Percentiles rank a stretch among this genome's conserved stretches.
These are phyloP conservation scores for Heliconius erato DNA, from an alignment of 2,888 invertebrate species.

Conservation along the genomic window DNA sequence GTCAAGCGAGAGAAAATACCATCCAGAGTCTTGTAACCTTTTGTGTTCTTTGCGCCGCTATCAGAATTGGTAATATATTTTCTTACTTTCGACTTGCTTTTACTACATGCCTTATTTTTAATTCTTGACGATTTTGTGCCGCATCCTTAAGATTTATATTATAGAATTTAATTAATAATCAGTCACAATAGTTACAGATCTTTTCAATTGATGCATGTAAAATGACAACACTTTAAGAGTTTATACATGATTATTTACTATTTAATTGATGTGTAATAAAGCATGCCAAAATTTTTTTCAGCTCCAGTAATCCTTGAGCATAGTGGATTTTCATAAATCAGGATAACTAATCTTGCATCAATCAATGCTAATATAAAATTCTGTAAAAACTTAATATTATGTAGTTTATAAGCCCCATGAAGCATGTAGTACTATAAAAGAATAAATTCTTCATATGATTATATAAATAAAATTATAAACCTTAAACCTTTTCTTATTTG, in stretches of 20 bases:
- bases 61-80: constrained; percentile 73
- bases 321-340: constrained; percentile 64
- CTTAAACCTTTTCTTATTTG: neutral
- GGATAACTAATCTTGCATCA: neutral
- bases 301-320: constrained; percentile 79
- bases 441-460: neutral
- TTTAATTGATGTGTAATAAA: neutral
- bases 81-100: neutral
- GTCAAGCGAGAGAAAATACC: constrained; percentile 81
- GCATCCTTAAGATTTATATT: neutral
- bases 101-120: neutral
- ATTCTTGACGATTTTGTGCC: too few relatives aligned
- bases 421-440: neutral
- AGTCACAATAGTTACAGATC: too few relatives aligned
- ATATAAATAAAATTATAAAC: neutral
- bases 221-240: too few relatives aligned
- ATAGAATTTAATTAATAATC: neutral
- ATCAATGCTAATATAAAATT: neutral
- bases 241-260: too few relatives aligned
- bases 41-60: constrained; percentile 78
- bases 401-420: constrained; percentile 15
- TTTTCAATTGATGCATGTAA: too few relatives aligned
- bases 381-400: constrained; percentile 6
- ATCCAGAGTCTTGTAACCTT: constrained; percentile 80
- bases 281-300: constrained; percentile 58